Percentiles rank a stretch among this genome's conserved stretches.
Conservation (phyloP, 2,113 vertebrate genomes). For the Miniopterus natalensis region DNA sequence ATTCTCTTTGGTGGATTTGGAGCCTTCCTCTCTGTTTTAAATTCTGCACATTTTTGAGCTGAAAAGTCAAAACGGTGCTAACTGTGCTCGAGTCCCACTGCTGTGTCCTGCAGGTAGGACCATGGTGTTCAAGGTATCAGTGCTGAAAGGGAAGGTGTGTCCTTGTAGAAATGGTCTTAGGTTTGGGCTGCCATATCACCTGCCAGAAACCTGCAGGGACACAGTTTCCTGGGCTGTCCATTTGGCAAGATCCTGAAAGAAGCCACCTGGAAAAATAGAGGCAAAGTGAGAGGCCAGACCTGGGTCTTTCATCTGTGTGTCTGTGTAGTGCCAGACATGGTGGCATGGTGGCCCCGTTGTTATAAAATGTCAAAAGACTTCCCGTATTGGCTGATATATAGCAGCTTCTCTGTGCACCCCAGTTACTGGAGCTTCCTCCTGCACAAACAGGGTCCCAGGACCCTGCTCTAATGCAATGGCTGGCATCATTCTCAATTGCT, state of each 20-base stretch:
- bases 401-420: background rate
- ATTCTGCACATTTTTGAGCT: background rate
- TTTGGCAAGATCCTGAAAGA: conserved; percentile 45
- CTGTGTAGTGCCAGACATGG: background rate
- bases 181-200: background rate
- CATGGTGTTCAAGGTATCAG: background rate
- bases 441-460: background rate
- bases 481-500: background rate
- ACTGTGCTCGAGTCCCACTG: background rate
- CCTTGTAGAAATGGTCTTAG: background rate
- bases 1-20: background rate
- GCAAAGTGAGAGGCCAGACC: background rate
- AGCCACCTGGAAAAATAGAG: background rate
- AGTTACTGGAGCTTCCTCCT: background rate
- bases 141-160: background rate
- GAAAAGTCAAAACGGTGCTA: conserved; percentile 16
- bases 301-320: background rate
- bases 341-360: background rate
- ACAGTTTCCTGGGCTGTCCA: background rate
- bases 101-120: background rate
- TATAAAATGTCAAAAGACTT: background rate
- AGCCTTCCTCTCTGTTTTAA: background rate
- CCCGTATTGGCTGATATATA: background rate
- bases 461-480: background rate
- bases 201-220: conserved; percentile 6